These are phyloP conservation scores for Zaprionus africanus DNA, from an alignment of 1,140 invertebrate genomes.

Conservation along the genomic window DNA sequence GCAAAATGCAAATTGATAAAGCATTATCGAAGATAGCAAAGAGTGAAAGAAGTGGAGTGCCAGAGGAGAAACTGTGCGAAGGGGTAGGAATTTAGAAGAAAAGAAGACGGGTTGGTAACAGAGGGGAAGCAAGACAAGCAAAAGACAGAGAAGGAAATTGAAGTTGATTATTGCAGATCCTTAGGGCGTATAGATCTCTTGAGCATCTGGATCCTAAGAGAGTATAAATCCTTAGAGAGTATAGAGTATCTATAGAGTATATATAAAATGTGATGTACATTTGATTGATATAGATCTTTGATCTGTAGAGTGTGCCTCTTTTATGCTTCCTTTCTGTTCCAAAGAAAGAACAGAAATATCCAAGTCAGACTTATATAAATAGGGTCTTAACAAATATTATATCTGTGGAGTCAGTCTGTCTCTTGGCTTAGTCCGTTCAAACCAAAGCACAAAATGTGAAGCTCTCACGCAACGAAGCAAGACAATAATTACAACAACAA, in stretches of 20 bases:
- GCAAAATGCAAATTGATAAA: slow-evolving; percentile 3
- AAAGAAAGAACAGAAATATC: neutral
- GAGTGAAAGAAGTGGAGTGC: neutral
- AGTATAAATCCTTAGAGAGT: no score
- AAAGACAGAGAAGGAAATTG: neutral
- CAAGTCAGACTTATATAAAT: neutral
- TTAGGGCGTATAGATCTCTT: no score
- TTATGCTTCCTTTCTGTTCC: neutral
- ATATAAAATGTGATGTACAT: no score
- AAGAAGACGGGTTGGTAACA: neutral
- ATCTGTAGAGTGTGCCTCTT: neutral
- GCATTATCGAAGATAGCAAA: neutral
- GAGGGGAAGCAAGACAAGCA: neutral
- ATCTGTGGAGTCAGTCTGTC: slow-evolving; percentile 1
- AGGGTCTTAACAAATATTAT: neutral
- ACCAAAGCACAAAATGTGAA: slow-evolving; percentile 69
- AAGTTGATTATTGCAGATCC: no score
- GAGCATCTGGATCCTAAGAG: no score
- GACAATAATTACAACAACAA: slow-evolving; percentile 42
- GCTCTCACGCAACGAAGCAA: slow-evolving; percentile 76
- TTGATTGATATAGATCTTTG: no score
- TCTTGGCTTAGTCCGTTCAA: slow-evolving; percentile 35
- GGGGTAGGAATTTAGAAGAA: neutral
- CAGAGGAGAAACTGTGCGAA: neutral
- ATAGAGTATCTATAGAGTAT: no score